Conservation (phyloP, 37 sponge, comb jelly and placozoan species). For the Cladorhizidae sp. region DNA sequence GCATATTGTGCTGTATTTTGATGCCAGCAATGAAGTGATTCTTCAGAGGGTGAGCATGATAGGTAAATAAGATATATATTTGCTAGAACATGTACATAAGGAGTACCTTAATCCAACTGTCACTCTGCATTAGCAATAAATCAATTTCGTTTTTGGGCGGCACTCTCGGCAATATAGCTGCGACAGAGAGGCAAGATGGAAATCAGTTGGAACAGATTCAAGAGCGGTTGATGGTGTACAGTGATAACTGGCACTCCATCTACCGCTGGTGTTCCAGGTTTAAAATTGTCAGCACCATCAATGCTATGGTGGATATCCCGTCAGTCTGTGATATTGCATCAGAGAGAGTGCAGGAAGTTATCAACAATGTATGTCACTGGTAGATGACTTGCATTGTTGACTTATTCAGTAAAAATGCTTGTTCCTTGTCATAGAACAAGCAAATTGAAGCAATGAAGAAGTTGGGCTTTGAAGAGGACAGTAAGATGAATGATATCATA, state of each 20-base stretch:
- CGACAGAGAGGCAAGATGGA: background rate
- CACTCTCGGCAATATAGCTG: background rate
- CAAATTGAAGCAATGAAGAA: slow-evolving; percentile 36
- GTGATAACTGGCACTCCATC: slow-evolving; percentile 64
- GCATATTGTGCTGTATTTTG: slow-evolving; percentile 39
- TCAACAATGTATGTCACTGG: slow-evolving; percentile 19
- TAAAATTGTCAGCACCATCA: slow-evolving; percentile 67
- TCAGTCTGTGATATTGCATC: background rate
- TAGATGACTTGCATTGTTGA: background rate
- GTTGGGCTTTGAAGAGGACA: slow-evolving; percentile 8
- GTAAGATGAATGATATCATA: slow-evolving; percentile 1
- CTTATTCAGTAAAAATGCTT: background rate
- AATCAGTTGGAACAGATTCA: slow-evolving; percentile 14
- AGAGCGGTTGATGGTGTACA: slow-evolving; percentile 63
- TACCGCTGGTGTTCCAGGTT: slow-evolving; percentile 78
- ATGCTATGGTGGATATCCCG: slow-evolving; percentile 22
- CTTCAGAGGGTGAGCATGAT: slow-evolving; percentile 58
- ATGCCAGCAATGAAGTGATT: slow-evolving; percentile 47
- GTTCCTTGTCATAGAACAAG: slow-evolving; percentile 36
- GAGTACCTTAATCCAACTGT: background rate
- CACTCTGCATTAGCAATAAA: background rate
- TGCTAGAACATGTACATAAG: too few species aligned
- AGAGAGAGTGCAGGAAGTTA: slow-evolving; percentile 19
- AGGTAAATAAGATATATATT: slow-evolving; percentile 22
- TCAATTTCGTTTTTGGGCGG: background rate